Percentiles rank a stretch among this genome's conserved stretches.
Conservation (phyloP, 2,888 invertebrate genomes). For the Tiliacea aurago region DNA sequence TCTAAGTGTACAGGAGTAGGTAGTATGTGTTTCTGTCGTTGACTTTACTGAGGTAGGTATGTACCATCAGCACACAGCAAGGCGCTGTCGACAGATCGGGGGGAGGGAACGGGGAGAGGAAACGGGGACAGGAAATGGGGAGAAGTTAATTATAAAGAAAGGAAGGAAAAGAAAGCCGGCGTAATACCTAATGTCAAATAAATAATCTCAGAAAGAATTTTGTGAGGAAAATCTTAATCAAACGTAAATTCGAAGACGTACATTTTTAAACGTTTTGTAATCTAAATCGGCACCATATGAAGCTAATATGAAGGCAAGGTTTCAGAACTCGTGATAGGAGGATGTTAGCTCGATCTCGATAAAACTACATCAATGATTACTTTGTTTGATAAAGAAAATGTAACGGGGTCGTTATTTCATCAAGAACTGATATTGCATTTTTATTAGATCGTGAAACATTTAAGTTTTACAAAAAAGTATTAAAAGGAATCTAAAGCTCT, state of each 20-base stretch:
- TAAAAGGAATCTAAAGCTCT: background rate
- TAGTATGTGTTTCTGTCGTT: slow-evolving; percentile 70
- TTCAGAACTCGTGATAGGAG: background rate
- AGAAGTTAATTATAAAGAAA: background rate
- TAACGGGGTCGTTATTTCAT: background rate
- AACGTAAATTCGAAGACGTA: background rate
- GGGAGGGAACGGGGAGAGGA: slow-evolving; percentile 26
- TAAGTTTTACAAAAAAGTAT: background rate
- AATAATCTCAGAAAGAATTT: background rate
- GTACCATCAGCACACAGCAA: slow-evolving; percentile 67
- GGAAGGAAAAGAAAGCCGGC: too few species aligned
- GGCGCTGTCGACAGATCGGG: slow-evolving; percentile 68
- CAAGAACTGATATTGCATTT: background rate
- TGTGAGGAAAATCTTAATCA: background rate
- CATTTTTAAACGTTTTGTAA: background rate
- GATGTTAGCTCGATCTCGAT: background rate
- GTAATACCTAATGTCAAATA: background rate
- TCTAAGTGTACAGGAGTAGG: slow-evolving; percentile 77
- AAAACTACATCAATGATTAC: background rate
- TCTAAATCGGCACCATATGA: background rate
- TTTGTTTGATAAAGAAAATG: background rate
- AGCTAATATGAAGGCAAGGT: background rate
- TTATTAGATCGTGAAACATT: background rate
- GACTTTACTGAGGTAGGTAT: slow-evolving; percentile 61
- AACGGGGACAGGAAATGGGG: too few species aligned